Evolutionary conservation across 2,888 invertebrate species (phyloP).

Genomic region (Lasioglossum pauxillum): DNA sequence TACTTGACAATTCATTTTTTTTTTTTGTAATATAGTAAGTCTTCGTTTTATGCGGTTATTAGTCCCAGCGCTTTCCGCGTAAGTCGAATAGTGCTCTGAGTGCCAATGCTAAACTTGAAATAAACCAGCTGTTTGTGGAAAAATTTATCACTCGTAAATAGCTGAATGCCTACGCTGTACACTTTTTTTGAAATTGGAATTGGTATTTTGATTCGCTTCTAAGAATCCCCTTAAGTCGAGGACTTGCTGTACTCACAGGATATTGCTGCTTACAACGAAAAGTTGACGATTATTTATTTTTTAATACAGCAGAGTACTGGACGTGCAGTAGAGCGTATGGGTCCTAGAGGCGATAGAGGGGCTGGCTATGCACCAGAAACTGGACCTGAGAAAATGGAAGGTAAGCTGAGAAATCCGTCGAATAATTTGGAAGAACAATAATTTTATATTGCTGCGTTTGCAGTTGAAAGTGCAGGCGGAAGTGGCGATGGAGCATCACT

Average conservation of each 20-base stretch:
- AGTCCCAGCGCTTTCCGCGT: no score
- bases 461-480: slow-evolving; percentile 50
- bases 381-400: background rate
- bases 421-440: background rate
- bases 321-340: slow-evolving; percentile 25
- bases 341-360: slow-evolving; percentile 20
- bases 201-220: no score
- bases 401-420: background rate
- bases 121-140: no score
- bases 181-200: no score
- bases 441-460: background rate
- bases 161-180: no score
- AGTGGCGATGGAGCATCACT: slow-evolving; percentile 80
- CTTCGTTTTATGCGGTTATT: no score
- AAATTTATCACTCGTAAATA: no score
- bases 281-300: background rate
- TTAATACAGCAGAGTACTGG: slow-evolving; percentile 12
- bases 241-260: no score
- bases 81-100: no score
- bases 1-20: background rate
- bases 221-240: no score
- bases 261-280: background rate
- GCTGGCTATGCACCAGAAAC: slow-evolving; percentile 6
- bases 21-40: background rate
- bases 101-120: no score